Conservation (phyloP, 2,113 vertebrate genomes). For the Eublepharis macularius region DNA sequence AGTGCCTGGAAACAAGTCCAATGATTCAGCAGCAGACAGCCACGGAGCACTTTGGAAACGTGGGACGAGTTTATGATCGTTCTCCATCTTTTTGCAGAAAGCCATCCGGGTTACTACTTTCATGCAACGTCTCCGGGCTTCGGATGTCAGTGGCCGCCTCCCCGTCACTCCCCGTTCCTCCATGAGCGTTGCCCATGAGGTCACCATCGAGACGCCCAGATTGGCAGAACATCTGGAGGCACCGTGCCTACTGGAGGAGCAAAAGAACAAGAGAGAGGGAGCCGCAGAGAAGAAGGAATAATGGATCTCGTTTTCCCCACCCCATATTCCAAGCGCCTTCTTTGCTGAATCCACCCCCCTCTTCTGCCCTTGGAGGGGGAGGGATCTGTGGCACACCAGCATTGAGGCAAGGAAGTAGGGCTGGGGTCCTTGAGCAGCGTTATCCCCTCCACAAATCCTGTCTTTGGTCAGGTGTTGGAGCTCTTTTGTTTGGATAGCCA, state of each 20-base stretch:
- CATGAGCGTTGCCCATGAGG: conserved; percentile 53
- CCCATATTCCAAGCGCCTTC: neutral
- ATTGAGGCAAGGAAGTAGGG: neutral
- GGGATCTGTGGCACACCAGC: neutral
- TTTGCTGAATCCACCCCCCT: conserved; percentile 15
- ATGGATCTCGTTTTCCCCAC: neutral
- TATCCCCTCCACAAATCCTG: neutral
- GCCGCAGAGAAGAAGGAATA: conserved; percentile 2
- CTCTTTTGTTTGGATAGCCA: neutral
- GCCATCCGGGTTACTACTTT: conserved; percentile 86
- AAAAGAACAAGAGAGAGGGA: neutral
- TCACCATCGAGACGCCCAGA: conserved; percentile 69
- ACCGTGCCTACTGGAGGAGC: neutral
- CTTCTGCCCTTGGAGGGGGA: neutral
- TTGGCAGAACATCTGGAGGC: neutral
- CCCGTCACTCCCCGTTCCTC: conserved; percentile 57
- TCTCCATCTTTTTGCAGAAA: conserved; percentile 74
- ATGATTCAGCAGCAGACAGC: neutral
- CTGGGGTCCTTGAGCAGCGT: neutral
- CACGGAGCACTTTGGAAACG: neutral
- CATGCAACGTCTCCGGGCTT: conserved; percentile 84
- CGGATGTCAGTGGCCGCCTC: conserved; percentile 52
- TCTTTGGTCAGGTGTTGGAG: neutral
- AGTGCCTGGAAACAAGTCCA: neutral
- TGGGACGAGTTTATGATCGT: no score